Base-by-base conservation (phyloP, 2,888 invertebrate genomes). In the Arge pagana region DNA sequence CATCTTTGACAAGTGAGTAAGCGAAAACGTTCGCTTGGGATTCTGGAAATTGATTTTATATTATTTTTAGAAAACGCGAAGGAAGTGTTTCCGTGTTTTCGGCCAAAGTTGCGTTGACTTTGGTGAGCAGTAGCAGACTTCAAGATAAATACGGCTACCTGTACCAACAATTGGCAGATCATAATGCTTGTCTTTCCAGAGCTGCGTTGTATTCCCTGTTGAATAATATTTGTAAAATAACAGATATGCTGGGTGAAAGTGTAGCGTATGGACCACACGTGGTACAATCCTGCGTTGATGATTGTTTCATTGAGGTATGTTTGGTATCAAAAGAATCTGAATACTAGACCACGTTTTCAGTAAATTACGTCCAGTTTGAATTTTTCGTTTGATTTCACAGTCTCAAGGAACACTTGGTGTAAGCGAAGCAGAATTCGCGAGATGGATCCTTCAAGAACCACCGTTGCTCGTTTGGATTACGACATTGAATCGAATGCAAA, bases 131-230 rank as follows among this genome's bases (percentile, higher is more conserved):
- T 59, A 85, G 85, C 35, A 80, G 83, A 15, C 78, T 86, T 8
- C 75, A 81, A 40, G 87, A 89, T 54, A 83, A 83, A 63, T 82
- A 83, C 61, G 80, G 81, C 54, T 89, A 86, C 42, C 77, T 90
- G 40, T 89, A 88, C 67, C 82, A 83, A 62, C 84, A 87, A 62
- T 81, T 87, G 64, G 83, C 87, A 1, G 89, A 90, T 71, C 87
- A 89, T 65, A 89, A 89, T 67, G 86, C 87, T 28, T 89, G 87
- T 60, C 82, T 89, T 37, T 85, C 86, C 0, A 82, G 84, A 42
- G 80, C 82, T 43, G 78, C 85, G 24, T 76, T 91, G 42, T 80
- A 83, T 3, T 79, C 81, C 0, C 72, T 90, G 48, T 72, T 91
- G 54, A 77, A 80, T 13, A 84, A 86, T 70, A 77, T 90, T 19